Evolutionary conservation across 1,140 invertebrate species (phyloP), one percentile per base, ranked within the genome.

Genomic region (Trichonephila inaurata): DNA sequence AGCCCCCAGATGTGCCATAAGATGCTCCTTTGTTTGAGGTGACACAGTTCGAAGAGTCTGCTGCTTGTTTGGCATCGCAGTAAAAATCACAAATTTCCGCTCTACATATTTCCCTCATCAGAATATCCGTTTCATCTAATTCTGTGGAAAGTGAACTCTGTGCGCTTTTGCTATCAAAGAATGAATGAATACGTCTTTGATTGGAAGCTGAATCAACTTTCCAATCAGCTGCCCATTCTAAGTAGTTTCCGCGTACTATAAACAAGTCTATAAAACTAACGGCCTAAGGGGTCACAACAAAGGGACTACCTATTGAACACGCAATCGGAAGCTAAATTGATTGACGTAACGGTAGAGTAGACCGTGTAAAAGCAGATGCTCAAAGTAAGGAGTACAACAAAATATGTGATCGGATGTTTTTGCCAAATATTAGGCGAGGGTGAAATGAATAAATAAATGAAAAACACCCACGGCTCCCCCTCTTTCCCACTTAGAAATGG

Each of bases 211-310:
- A 33, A 91, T 64, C 72, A 61, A 83, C 40, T 61, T 21, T 19
- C n/a, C 91, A 91, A 91, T 91, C 90, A 91, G 77, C 90, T 91
- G 90, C 24, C 51, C 60, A 33, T 61, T 87, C 28, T 62, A n/a
- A 33, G 24, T 60, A 44, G 58, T 62, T 83, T 33, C 40, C 61
- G 64, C 40, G n/a, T 64, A 83, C 51, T 66, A 92, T 92, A 92
- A 92, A 92, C 91, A 92, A 92, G 91, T 92, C 91, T 64, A 92
- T 92, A 92, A 92, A 92, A 92, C 62, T 92, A 92, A 92, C 91
- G 91, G 91, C 64, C 60, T 40, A 64, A 92, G 61, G 44, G 61
- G 61, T 33, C 24, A 66, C 19, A 69, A 83, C 90, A 60, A 61
- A 81, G 61, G 72, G n/a, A 81, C 18, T 77, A 77, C 72, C 72